Conservation (phyloP, 2,797 vertebrate genomes). For the Rhinoraja longicauda region DNA sequence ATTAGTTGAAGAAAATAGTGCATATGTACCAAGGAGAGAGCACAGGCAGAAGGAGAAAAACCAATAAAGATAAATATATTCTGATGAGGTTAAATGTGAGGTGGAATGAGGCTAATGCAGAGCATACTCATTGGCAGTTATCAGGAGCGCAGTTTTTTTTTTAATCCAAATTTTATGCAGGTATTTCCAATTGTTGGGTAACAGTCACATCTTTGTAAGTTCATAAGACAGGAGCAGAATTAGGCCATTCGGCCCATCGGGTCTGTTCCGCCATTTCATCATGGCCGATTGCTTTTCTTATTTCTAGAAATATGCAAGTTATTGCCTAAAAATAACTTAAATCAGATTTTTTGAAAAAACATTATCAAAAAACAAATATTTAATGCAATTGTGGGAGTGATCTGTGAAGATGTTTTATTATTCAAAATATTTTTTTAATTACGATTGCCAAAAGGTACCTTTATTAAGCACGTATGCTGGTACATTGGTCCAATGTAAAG, state of each 20-base stretch:
- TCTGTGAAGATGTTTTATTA: too few relatives aligned
- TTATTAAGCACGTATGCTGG: not conserved
- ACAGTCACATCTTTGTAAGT: not conserved
- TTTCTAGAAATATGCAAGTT: not conserved
- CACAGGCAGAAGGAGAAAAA: not conserved
- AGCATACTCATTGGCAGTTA: not conserved
- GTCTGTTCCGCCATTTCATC: too few relatives aligned
- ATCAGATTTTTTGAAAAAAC: not conserved
- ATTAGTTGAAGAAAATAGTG: not conserved
- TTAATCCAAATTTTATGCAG: not conserved
- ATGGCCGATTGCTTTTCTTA: not conserved
- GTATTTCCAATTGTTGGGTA: not conserved
- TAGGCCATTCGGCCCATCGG: too few relatives aligned
- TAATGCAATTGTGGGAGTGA: too few relatives aligned
- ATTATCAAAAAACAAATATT: not conserved
- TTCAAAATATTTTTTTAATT: not conserved
- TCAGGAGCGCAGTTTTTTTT: not conserved
- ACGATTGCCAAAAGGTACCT: not conserved
- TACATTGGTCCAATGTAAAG: not conserved
- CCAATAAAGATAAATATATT: not conserved
- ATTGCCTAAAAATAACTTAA: not conserved
- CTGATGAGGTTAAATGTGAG: not conserved
- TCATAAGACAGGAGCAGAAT: too few relatives aligned
- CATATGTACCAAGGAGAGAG: not conserved
- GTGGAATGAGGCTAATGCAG: not conserved